These are phyloP conservation scores for Thymelicus sylvestris DNA, from an alignment of 2,888 invertebrate genomes.

Conservation along the genomic window DNA sequence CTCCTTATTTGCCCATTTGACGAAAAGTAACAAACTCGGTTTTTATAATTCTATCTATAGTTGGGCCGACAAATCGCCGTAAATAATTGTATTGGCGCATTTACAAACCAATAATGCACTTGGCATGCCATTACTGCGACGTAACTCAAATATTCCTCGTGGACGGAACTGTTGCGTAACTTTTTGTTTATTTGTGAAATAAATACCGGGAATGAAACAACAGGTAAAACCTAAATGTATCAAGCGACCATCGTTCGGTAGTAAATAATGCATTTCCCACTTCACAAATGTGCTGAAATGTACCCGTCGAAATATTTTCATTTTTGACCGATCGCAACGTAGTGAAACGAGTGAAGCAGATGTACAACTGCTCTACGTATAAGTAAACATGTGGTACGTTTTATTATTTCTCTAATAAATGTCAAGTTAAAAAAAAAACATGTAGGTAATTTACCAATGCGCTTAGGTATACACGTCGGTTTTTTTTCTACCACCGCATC, in stretches of 20 bases:
- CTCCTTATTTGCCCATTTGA: no score
- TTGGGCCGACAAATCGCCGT: background rate
- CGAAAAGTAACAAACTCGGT: no score
- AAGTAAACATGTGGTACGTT: no score
- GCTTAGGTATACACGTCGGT: no score
- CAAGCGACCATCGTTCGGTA: constrained; percentile 3
- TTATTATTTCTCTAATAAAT: no score
- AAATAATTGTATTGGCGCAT: constrained; percentile 22
- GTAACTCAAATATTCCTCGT: constrained; percentile 12
- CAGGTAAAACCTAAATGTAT: constrained; percentile 5
- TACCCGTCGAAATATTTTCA: no score
- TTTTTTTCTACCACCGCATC: no score
- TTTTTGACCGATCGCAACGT: no score
- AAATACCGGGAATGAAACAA: constrained; percentile 13
- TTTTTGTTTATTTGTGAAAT: constrained; percentile 22
- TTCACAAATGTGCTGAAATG: background rate
- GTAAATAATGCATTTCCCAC: constrained; percentile 1
- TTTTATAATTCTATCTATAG: background rate
- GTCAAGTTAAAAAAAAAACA: no score
- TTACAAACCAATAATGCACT: constrained; percentile 28
- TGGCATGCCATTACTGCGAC: constrained; percentile 19
- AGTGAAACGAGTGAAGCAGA: no score
- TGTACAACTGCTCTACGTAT: no score
- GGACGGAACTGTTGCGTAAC: constrained; percentile 2
- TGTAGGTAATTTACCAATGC: no score